Evolutionary conservation across 2,888 invertebrate species (phyloP).

Genomic region (Ischnus inquisitorius): DNA sequence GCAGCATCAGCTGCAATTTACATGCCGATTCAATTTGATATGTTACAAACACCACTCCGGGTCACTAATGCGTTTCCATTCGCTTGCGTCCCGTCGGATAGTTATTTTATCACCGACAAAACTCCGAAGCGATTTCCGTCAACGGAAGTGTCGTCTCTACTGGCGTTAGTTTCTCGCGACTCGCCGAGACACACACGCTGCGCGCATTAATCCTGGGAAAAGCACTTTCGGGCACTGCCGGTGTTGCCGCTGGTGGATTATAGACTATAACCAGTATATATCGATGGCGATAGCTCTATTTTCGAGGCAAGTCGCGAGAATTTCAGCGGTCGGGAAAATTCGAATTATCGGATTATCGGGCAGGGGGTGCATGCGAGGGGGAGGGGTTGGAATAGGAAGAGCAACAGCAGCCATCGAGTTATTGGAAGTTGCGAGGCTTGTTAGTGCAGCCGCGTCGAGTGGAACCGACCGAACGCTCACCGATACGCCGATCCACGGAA

Average conservation of each 20-base stretch:
- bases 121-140: conserved; percentile 49
- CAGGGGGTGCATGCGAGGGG: background rate
- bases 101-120: conserved; percentile 53
- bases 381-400: no score
- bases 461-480: conserved; percentile 36
- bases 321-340: conserved; percentile 46
- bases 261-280: conserved; percentile 45
- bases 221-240: conserved; percentile 26
- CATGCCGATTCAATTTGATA: background rate
- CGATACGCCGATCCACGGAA: conserved; percentile 26
- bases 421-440: conserved; percentile 53
- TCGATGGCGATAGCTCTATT: conserved; percentile 28
- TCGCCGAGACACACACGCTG: background rate
- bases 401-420: conserved; percentile 27
- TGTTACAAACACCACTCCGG: background rate
- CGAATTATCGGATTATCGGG: conserved; percentile 58
- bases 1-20: background rate
- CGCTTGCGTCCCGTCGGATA: conserved; percentile 21
- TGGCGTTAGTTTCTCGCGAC: background rate
- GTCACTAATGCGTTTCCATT: conserved; percentile 32
- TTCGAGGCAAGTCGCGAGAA: conserved; percentile 41
- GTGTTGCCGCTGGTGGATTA: conserved; percentile 44
- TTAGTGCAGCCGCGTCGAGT: conserved; percentile 9
- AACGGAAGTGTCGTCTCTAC: conserved; percentile 21
- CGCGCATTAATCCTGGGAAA: conserved; percentile 29